Percentiles rank a stretch among this genome's conserved stretches.
Evolutionary conservation across 2,797 vertebrate genomes (phyloP).

Genomic region (Karalla daura): DNA sequence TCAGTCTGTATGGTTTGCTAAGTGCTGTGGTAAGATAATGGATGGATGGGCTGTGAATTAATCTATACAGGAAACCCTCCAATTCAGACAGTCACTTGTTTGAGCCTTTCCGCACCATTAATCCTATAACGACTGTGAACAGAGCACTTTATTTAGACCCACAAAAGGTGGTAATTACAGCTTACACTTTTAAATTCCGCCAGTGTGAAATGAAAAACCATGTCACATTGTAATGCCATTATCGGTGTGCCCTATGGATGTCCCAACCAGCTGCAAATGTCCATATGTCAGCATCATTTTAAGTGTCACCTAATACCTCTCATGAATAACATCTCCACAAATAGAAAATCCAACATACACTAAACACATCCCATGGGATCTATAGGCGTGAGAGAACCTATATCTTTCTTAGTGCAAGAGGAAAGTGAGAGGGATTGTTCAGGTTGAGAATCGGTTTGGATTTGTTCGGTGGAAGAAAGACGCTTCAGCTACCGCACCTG

Average conservation of each 20-base stretch:
- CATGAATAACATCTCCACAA: conserved; percentile 58
- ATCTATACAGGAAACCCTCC: neutral
- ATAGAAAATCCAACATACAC: conserved; percentile 31
- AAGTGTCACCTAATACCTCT: conserved; percentile 46
- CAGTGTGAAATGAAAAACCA: neutral
- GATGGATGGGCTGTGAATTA: neutral
- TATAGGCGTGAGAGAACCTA: conserved; percentile 15
- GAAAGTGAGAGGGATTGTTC: conserved; percentile 45
- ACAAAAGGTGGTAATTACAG: conserved; percentile 10
- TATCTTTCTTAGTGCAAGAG: conserved; percentile 51
- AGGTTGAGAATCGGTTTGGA: conserved; percentile 19
- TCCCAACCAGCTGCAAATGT: conserved; percentile 53
- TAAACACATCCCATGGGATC: conserved; percentile 50
- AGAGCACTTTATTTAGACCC: neutral
- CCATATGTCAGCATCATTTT: conserved; percentile 61
- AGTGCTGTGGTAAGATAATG: too few species aligned
- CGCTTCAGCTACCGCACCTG: neutral
- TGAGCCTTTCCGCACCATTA: neutral
- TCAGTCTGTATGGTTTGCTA: too few species aligned
- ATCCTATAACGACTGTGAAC: neutral
- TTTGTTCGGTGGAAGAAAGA: conserved; percentile 11
- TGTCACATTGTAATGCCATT: conserved; percentile 25
- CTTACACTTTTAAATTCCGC: conserved; percentile 12
- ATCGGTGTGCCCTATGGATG: conserved; percentile 19
- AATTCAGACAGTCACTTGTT: neutral